Base-by-base conservation (phyloP, 2,888 invertebrate genomes). In the Andrena minutula region DNA sequence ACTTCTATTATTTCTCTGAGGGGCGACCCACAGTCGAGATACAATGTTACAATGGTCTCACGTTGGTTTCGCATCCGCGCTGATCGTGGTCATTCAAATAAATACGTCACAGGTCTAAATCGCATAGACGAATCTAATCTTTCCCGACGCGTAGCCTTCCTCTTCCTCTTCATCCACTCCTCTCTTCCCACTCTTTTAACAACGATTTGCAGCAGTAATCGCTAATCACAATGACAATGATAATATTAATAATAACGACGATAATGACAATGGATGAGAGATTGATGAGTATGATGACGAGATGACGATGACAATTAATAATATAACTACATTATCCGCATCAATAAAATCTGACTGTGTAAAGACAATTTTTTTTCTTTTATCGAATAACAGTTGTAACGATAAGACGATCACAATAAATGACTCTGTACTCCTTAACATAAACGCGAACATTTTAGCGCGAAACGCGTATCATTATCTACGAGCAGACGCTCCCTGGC, bases 321-420 rank as follows among this genome's bases (percentile, higher is more conserved):
- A 79, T 78, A 79, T 73, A 86, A 82, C 79, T 81, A 86, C 69
- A 61, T 70, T 51, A 74, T 74, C 49, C 80, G 68, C 64, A 75
- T 79, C 72, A 82, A 86, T 87, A 86, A 86, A 79, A 84, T 82
- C 75, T 68, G 82, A 81, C 72, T 72, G 79, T 79, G 86, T 79
- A 84, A 86, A 82, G 73, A 87, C 68, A 88, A 73, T 73, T 53
- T 61, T 56, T 63, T 70, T 56, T 70, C 60, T 64, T 82, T 73
- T 69, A 86, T 86, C 71, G 79, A 86, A 76, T 79, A 88, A 82
- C 82, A 82, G 68, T 78, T 56, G 63, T 82, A 86, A 87, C 84
- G 78, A 77, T 69, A 79, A 80, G 82, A 82, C 83, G 78, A 79
- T 84, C 83, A 84, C 84, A 84, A 84, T 75, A 75, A 69, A 83